Percentiles rank a stretch among this genome's conserved stretches.
Evolutionary conservation across 2,888 invertebrate genomes (phyloP).

Genomic region (Ochlodes sylvanus): DNA sequence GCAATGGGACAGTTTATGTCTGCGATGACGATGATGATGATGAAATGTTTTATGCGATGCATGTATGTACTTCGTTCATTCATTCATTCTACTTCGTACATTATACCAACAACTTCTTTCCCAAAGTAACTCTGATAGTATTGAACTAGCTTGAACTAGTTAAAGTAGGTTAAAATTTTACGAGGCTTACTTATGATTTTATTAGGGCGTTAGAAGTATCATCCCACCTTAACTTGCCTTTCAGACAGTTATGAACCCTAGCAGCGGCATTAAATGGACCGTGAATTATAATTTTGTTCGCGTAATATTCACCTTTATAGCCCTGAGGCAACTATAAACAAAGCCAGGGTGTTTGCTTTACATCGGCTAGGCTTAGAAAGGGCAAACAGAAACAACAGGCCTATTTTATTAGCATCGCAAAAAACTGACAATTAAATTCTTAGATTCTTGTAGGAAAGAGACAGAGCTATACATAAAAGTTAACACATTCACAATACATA

Average conservation of each 20-base stretch:
- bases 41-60: no score
- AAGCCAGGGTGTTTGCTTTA: conserved; percentile 2
- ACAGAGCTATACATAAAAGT: no score
- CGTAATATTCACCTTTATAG: neutral
- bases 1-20: no score
- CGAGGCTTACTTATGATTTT: neutral
- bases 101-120: neutral
- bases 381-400: neutral
- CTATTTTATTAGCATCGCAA: neutral
- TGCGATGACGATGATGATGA: no score
- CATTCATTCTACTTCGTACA: no score
- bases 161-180: neutral
- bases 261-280: neutral
- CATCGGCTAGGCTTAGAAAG: neutral
- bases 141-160: neutral
- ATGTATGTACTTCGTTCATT: no score
- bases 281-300: neutral
- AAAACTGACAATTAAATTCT: neutral
- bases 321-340: neutral
- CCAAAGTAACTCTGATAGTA: neutral
- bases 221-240: neutral
- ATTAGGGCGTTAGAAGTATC: no score
- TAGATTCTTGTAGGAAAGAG: neutral
- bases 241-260: neutral
- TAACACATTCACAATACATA: no score